Evolutionary conservation across 2,113 vertebrate species (phyloP), one percentile per base, ranked within the genome.

Genomic region (Anhinga anhinga): DNA sequence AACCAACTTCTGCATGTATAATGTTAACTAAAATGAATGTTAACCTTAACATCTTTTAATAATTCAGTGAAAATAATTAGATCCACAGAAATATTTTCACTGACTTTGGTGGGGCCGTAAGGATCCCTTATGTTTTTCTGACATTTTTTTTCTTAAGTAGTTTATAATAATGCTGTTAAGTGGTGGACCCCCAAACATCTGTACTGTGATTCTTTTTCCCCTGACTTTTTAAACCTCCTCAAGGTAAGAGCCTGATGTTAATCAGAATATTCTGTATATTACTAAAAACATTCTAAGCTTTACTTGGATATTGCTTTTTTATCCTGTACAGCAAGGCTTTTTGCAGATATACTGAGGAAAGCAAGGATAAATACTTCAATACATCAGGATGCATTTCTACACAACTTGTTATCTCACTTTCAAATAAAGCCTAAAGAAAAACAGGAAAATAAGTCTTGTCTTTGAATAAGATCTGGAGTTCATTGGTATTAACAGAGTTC

Each of bases 101-200:
- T 29, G 16, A 38, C 0, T 58, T 61, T 27, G 61, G 14, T 53
- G 6, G 2, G 1, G 14, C 5, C 2, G 3, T 15, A 29, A 53
- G 6, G 5, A 49, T 56, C 19, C 13, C 5, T 3, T 52, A 7
- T 7, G 2, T 1, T 77, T 72, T 83, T 77, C 8, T 67, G 7
- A n/a, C 9, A 34, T 47, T 40, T 17, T 40, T 61, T 38, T 50
- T 8, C 3, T 25, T 14, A 36, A 47, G 4, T 45, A 55, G 23
- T 58, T 71, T 58, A 27, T 25, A 47, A 55, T 15, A 72, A 44
- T n/a, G 3, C 3, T 79, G 2, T 36, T 44, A 30, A 9, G 3
- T 44, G 6, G 32, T 84, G n/a, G 8, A 69, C 7, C 14, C 11
- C 4, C 14, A 2, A 86, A 77, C 1, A 29, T 8, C 21, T 36